Base-by-base conservation (phyloP, 2,797 vertebrate species). In the Gymnothorax reevesii region DNA sequence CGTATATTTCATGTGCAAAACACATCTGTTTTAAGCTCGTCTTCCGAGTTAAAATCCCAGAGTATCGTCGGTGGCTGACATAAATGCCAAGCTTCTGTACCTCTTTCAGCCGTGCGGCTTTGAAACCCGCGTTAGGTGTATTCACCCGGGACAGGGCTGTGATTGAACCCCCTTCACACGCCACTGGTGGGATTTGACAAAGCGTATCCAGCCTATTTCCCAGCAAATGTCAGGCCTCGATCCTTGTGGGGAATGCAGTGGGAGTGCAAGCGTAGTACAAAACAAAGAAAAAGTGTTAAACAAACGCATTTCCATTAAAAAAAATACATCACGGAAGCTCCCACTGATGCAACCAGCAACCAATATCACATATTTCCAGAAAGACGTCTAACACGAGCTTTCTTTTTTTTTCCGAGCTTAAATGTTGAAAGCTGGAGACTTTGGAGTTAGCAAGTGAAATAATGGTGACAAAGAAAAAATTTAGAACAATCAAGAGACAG, bases 171-270 rank as follows among this genome's bases (percentile, higher is more conserved):
- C 82, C 25, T 83, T 25, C 57, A 22, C 82, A 60, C 15, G 27
- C 82, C 57, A 59, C 55, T n/a, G 82, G n/a, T 59, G 82, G 57
- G 82, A 83, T 17, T 33, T 83, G 55, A 83, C 82, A 59, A 60
- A 83, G n/a, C 55, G 25, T 57, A 83, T 59, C 55, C 20, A 33
- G 55, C 55, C 82, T 83, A 17, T 83, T 73, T 73, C 71, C 71
- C 25, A 73, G 82, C 57, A 83, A 83, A 83, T 83, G 82, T 60
- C 82, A 83, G 55, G 55, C 25, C 57, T 60, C 82, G 25, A 27
- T 57, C 57, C 82, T 25, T 22, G 57, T 57, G 25, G 22, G 55
- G 12, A 66, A 25, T 33, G 55, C 25, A 7, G 27, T n/a, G 8
- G 55, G 57, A 27, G 25, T 13, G 57, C 82, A 59, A 33, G 82